Evolutionary conservation across 2,797 vertebrate species (phyloP).

Genomic region (Schizopygopsis malacanthus): DNA sequence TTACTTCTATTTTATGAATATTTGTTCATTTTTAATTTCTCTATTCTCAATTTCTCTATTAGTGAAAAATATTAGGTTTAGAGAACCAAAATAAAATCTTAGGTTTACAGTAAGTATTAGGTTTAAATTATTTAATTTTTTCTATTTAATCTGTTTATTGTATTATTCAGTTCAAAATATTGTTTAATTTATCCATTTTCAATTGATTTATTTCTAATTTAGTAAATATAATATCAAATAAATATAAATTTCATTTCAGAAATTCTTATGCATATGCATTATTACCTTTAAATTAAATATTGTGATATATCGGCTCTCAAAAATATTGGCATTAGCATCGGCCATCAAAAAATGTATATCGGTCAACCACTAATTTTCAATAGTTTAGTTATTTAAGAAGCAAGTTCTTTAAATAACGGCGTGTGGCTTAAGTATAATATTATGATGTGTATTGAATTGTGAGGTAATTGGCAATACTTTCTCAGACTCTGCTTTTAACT

Average conservation of each 20-base stretch:
- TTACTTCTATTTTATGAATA: not conserved
- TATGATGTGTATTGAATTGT: not conserved
- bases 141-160: not conserved
- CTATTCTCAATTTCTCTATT: not conserved
- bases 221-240: not conserved
- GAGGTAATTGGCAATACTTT: slow-evolving; percentile 2
- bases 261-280: not conserved
- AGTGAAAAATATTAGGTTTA: not conserved
- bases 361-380: not conserved
- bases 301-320: not conserved
- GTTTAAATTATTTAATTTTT: not conserved
- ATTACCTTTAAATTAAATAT: not conserved
- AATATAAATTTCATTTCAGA: not conserved
- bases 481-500: not conserved
- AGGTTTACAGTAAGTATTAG: no score
- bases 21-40: no score
- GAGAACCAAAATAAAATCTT: not conserved
- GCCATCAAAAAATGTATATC: not conserved
- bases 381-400: not conserved
- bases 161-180: not conserved
- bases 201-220: not conserved
- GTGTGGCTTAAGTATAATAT: not conserved
- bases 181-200: not conserved
- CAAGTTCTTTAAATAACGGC: not conserved
- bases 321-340: not conserved